Base-by-base conservation (phyloP, 1,140 invertebrate genomes). In the Brachionus koreanus region DNA sequence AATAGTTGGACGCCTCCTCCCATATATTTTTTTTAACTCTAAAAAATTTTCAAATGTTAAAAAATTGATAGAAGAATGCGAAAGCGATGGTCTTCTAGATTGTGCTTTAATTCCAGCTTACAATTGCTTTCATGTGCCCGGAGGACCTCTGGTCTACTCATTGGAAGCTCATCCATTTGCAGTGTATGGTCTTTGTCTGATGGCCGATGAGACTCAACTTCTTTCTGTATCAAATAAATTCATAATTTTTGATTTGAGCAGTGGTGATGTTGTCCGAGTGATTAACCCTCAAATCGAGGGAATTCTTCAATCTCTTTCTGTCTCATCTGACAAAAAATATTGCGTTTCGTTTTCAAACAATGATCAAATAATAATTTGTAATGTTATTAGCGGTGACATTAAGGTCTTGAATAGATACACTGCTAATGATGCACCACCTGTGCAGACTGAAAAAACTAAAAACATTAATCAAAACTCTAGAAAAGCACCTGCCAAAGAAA, bases 121-220 rank as follows among this genome's bases (percentile, higher is more conserved):
- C 88, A 96, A 98, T 87, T 98, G 95, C 86, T 89, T 98, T 72
- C 96, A 98, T 86, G 98, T 96, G 0, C 97, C 97, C 16, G 97
- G 97, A 69, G 97, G 97, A 39, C 97, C 97, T 0, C 89, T 98
- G 0, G 98, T 98, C 92, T 98, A 97, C 86, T 98, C 96, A 0
- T 87, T 98, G 46, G 97, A 98, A 90, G 96, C 95, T 2, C 96
- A 98, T 89, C 95, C 96, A 85, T 98, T 98, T 88, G 96, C 96
- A 0, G 95, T 98, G 0, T 98, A 98, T 88, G 95, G 94, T 10
- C 95, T 98, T 84, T 93, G 92, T 61, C 88, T 98, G 9, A 97
- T 95, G 0, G 93, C 94, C 0, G 95, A 98, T 89, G 93, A 93
- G 82, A 92, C 95, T 63, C 96, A 97, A 88, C 92, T 98, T 57